Evolutionary conservation across 2,888 invertebrate species (phyloP).

Genomic region (Scaptomyza flava): DNA sequence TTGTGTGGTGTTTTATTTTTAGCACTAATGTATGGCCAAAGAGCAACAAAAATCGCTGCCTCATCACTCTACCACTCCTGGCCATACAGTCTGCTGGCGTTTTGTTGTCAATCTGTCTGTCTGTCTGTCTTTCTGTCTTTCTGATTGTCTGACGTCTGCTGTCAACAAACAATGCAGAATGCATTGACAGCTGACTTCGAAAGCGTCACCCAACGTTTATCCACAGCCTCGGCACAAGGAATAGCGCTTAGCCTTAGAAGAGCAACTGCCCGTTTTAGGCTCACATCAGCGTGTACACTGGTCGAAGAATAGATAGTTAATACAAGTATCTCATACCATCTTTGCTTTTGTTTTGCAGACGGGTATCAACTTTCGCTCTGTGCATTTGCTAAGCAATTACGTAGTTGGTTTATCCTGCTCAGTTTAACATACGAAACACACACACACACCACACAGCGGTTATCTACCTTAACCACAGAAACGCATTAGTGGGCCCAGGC

Average conservation of each 20-base stretch:
- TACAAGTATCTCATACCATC: too few relatives aligned
- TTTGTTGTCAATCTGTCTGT: neutral
- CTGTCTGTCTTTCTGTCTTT: slow-evolving; percentile 5
- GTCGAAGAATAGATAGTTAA: too few relatives aligned
- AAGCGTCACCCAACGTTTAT: slow-evolving; percentile 42
- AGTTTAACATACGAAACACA: neutral
- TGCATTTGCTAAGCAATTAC: slow-evolving; percentile 26
- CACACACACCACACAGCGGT: neutral
- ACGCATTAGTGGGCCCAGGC: slow-evolving; percentile 52
- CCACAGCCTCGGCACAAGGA: slow-evolving; percentile 17
- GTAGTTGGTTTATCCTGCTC: slow-evolving; percentile 47
- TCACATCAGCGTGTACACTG: slow-evolving; percentile 1
- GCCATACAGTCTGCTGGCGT: slow-evolving; percentile 16
- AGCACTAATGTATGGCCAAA: slow-evolving; percentile 55
- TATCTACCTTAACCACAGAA: slow-evolving; percentile 14
- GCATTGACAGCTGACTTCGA: slow-evolving; percentile 41
- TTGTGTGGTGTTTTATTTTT: slow-evolving; percentile 57
- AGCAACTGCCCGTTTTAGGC: too few relatives aligned
- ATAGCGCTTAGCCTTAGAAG: neutral
- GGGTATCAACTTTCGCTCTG: neutral
- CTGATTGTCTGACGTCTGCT: slow-evolving; percentile 21
- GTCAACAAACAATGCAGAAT: slow-evolving; percentile 48
- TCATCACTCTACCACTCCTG: slow-evolving; percentile 33
- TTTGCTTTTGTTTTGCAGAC: too few relatives aligned
- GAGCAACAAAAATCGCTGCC: slow-evolving; percentile 52